Base-by-base conservation (phyloP, 2,888 invertebrate genomes). In the Heteropelma amictum region DNA sequence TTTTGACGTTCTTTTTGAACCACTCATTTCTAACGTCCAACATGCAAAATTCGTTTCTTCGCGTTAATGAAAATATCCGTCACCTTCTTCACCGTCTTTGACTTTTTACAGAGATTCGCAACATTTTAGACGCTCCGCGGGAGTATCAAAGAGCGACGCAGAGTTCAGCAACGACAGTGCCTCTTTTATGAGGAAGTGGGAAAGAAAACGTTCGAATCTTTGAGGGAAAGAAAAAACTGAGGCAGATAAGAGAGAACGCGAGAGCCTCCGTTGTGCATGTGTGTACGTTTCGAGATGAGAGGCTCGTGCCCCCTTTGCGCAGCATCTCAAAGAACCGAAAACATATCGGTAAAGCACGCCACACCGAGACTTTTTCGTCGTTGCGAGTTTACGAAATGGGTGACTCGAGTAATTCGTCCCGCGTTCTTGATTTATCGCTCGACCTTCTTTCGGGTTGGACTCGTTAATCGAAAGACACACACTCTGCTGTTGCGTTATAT, bases 381-480 rank as follows among this genome's bases (percentile, higher is more conserved):
- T 58, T 54, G n/a, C n/a, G 45, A 56, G 68, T 76, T 76, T 76
- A 72, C 76, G 71, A 76, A 76, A 76, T 71, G 76, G 71, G 63
- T 72, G 76, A 76, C 76, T 76, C 76, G 71, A 68, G 76, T 76
- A 76, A 76, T 76, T 76, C 76, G 71, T 76, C 71, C 76, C 76
- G 71, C 76, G 64, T 49, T 54, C 76, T 76, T 76, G 76, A 76
- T 76, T 76, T 76, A 76, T 76, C 76, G 76, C 71, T 76, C 76
- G 76, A 76, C 76, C 76, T 72, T 76, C 76, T 76, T 76, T 76
- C 71, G n/a, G n/a, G 76, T 61, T 76, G 76, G 76, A 76, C 76
- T 76, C 76, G 76, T 76, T 76, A 76, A 76, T 76, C 76, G 76
- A 76, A 68, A 76, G 63, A 76, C 71, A 68, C n/a, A n/a, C n/a